Evolutionary conservation across 2,888 invertebrate genomes (phyloP).

Genomic region (Drosophila putrida): DNA sequence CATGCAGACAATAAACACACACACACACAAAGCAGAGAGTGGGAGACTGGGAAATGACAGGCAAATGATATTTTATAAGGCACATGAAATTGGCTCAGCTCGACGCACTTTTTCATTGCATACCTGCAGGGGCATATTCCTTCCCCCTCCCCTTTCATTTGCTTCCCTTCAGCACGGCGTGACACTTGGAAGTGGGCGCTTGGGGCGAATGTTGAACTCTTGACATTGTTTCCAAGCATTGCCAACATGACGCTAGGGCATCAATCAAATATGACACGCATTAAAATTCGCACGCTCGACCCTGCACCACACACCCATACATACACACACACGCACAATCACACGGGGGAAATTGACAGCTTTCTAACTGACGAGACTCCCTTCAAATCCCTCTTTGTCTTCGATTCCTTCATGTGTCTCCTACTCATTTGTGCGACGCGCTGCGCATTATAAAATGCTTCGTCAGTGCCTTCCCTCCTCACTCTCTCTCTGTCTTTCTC

Average conservation of each 20-base stretch:
- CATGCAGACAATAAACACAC: conserved; percentile 46
- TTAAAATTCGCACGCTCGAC: conserved; percentile 67
- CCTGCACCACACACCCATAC: background rate
- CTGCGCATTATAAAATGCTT: conserved; percentile 60
- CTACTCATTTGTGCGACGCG: conserved; percentile 46
- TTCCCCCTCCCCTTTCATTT: background rate
- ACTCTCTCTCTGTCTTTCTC: background rate
- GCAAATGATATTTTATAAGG: conserved; percentile 55
- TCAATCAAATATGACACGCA: conserved; percentile 81
- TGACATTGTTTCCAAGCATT: conserved; percentile 68
- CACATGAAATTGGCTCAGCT: conserved; percentile 36
- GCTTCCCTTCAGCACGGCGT: conserved; percentile 34
- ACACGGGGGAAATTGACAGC: conserved; percentile 26
- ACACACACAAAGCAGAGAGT: conserved; percentile 15
- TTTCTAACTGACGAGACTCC: conserved; percentile 8
- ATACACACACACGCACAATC: background rate
- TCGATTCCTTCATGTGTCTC: background rate
- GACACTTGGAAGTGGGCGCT: conserved; percentile 54
- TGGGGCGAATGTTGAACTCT: conserved; percentile 70
- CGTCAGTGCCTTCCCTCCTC: background rate
- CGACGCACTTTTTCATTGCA: conserved; percentile 70
- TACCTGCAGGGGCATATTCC: conserved; percentile 67
- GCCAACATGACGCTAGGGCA: conserved; percentile 41
- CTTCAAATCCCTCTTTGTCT: background rate
- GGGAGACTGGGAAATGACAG: conserved; percentile 27